A percentile compares a stretch with the other conserved stretches of the same genome.
Conservation (phyloP, 2,797 vertebrate genomes). For the Mycteria americana region DNA sequence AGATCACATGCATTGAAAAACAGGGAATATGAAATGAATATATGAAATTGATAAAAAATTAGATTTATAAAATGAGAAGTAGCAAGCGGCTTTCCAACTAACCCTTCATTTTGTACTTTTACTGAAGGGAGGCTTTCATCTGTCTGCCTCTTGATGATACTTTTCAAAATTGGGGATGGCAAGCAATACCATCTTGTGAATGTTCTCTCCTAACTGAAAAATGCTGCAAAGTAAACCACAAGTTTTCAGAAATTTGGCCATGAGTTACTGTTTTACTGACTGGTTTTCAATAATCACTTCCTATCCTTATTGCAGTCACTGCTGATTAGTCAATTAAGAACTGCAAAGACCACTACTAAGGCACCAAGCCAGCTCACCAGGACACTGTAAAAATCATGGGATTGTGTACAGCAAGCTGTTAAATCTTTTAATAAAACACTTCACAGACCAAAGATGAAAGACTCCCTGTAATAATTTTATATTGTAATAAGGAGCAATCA, state of each 20-base stretch:
- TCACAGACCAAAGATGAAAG: constrained; percentile 4
- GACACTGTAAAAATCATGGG: background rate
- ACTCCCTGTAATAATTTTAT: background rate
- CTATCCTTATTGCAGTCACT: background rate
- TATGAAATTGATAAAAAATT: background rate
- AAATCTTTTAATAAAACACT: constrained; percentile 25
- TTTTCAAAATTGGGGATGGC: background rate
- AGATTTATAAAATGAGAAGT: background rate
- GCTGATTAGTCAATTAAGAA: background rate
- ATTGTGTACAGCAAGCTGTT: background rate
- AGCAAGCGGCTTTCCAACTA: background rate
- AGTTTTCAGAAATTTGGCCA: background rate
- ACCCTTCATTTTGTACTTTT: background rate
- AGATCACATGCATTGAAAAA: background rate
- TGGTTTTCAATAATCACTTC: background rate
- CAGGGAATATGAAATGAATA: background rate
- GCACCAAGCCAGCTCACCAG: background rate
- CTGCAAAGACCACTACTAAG: background rate
- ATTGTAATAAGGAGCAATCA: background rate
- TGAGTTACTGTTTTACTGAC: background rate
- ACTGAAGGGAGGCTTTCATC: background rate
- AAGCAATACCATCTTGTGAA: background rate
- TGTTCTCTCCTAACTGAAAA: background rate
- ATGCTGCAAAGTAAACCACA: background rate
- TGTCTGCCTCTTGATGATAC: background rate